phyloP scores from a whole-genome alignment of 2,797 vertebrate species.

The Tadarida brasiliensis region DNA sequence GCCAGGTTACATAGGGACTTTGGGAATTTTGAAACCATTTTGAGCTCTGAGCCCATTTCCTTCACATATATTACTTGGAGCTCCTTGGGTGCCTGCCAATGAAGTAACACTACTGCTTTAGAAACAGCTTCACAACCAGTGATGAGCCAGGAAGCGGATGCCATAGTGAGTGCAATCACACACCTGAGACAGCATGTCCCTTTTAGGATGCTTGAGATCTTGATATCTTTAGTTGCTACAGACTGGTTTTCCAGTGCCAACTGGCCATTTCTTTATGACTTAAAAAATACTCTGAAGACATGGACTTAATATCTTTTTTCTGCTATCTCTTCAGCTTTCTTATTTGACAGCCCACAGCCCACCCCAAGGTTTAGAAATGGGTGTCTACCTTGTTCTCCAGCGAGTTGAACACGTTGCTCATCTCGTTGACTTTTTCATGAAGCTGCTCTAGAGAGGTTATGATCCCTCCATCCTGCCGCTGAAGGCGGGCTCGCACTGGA shows the following conservation, averaged over 20 bases:
- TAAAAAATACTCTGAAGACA: not conserved
- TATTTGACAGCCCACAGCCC: slow-evolving; percentile 58
- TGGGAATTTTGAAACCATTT: slow-evolving; percentile 6
- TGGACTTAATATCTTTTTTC: not conserved
- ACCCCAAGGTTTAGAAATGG: slow-evolving; percentile 68
- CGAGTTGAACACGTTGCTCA: slow-evolving; percentile 77
- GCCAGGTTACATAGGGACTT: not conserved
- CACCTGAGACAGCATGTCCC: not conserved
- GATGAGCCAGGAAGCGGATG: not conserved
- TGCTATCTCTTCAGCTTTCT: slow-evolving; percentile 27
- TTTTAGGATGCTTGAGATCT: not conserved
- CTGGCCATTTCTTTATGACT: not conserved
- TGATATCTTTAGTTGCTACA: not conserved
- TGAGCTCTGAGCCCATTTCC: not conserved
- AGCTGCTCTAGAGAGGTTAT: slow-evolving; percentile 80
- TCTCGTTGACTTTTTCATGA: slow-evolving; percentile 79
- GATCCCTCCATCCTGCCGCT: slow-evolving; percentile 78
- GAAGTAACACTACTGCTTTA: not conserved
- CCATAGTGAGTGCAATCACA: not conserved
- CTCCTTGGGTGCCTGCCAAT: not conserved
- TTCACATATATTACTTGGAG: not conserved
- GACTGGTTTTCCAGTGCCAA: not conserved
- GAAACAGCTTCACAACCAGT: not conserved
- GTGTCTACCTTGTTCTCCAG: slow-evolving; percentile 80
- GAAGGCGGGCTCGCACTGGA: slow-evolving; percentile 77